Conservation (phyloP, 2,797 vertebrate species). For the Gobio occitaniae region DNA sequence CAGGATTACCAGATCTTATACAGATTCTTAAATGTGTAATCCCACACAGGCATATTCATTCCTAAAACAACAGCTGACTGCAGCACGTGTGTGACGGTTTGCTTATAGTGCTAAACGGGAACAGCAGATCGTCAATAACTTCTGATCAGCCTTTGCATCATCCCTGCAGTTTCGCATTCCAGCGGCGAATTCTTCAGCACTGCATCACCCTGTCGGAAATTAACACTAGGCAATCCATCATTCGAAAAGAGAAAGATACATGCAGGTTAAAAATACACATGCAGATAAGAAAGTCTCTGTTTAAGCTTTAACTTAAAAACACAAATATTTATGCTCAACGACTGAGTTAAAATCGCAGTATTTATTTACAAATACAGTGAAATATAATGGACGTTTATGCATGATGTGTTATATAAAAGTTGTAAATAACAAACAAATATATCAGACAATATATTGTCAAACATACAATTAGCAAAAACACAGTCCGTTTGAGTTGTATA, state of each 20-base stretch:
- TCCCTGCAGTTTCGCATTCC: background rate
- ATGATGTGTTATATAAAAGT: constrained; percentile 77
- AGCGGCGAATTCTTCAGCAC: constrained; percentile 3
- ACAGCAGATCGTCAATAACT: constrained; percentile 27
- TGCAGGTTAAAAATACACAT: constrained; percentile 11
- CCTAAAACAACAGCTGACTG: constrained; percentile 36
- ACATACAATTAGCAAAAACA: constrained; percentile 39
- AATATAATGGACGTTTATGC: constrained; percentile 79
- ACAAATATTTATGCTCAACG: background rate
- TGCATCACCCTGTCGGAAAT: constrained; percentile 10
- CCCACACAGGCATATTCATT: background rate
- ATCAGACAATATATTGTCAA: constrained; percentile 43
- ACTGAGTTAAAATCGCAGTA: constrained; percentile 54
- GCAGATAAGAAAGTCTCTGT: background rate
- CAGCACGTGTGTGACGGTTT: background rate
- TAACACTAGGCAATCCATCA: constrained; percentile 42
- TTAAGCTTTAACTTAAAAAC: constrained; percentile 7
- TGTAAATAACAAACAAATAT: constrained; percentile 72
- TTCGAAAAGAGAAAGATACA: background rate
- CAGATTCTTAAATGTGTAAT: too few species aligned
- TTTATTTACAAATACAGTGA: constrained; percentile 84
- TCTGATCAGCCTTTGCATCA: constrained; percentile 26
- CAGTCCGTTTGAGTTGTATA: constrained; percentile 3
- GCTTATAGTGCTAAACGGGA: constrained; percentile 31
- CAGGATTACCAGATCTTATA: too few species aligned